Conservation (phyloP, 2,113 vertebrate species). For the Anarrhichthys ocellatus region DNA sequence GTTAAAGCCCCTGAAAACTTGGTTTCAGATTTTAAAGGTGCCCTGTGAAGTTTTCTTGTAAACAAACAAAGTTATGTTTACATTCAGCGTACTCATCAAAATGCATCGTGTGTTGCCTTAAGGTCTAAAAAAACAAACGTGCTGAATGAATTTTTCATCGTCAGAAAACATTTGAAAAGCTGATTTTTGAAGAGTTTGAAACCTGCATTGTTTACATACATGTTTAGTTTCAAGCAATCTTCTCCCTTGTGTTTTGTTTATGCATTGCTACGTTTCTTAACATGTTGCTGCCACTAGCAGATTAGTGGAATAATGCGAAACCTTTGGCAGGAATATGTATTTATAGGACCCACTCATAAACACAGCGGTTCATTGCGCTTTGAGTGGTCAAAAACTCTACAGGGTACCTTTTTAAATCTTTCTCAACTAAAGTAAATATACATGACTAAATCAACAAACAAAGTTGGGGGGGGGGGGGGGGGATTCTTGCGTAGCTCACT, state of each 20-base stretch:
- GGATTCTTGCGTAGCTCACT: not conserved
- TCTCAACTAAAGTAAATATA: not conserved
- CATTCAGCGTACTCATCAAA: not conserved
- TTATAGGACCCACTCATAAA: not conserved
- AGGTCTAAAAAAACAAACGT: not conserved
- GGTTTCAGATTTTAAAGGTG: slow-evolving; percentile 9
- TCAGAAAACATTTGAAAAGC: not conserved
- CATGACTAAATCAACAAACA: not conserved
- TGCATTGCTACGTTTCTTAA: not conserved
- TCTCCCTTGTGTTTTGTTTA: not conserved
- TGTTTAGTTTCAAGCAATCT: not conserved
- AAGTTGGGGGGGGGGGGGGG: not conserved
- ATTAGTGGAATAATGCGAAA: not conserved
- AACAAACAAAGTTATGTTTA: slow-evolving; percentile 8
- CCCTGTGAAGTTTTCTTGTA: not conserved
- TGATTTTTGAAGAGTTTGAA: not conserved
- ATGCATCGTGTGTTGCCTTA: not conserved
- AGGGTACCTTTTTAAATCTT: not conserved
- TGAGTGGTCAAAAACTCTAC: not conserved
- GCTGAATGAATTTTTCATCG: not conserved
- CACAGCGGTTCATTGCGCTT: not conserved
- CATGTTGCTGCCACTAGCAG: not conserved
- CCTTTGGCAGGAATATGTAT: not conserved
- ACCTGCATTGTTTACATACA: not conserved
- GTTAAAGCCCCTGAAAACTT: not conserved